These are phyloP conservation scores for Melipona quadrifasciata DNA, from an alignment of 1,140 invertebrate genomes.

Conservation along the genomic window DNA sequence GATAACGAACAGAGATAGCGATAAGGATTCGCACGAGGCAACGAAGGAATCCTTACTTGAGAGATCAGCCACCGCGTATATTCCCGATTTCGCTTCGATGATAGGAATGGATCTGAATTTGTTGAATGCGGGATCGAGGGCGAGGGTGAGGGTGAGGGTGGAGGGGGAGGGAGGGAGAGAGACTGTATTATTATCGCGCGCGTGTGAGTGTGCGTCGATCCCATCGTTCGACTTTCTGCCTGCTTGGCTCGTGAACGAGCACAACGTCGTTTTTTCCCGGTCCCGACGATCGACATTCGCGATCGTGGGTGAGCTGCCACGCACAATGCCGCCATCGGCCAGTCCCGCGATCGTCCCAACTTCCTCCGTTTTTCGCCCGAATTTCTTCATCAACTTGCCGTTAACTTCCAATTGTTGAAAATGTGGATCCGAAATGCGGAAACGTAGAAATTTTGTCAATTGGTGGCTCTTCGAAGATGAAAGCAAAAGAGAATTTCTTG, in stretches of 20 bases:
- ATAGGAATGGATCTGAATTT: not conserved
- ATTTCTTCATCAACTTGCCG: not conserved
- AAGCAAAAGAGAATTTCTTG: too few relatives aligned
- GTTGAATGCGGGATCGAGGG: not conserved
- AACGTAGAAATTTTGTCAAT: too few relatives aligned
- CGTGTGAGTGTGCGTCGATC: not conserved
- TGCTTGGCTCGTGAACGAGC: not conserved
- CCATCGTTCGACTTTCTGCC: not conserved
- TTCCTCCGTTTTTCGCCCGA: not conserved
- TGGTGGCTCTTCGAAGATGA: too few relatives aligned
- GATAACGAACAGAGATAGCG: not conserved
- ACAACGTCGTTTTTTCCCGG: not conserved
- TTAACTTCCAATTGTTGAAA: too few relatives aligned
- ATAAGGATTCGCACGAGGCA: not conserved
- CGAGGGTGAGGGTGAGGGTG: not conserved
- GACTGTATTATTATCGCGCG: not conserved
- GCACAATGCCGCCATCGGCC: not conserved
- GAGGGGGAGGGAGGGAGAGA: too few relatives aligned
- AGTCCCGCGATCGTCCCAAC: not conserved
- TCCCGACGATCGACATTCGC: not conserved
- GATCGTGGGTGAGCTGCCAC: not conserved
- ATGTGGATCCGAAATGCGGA: too few relatives aligned
- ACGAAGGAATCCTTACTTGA: not conserved
- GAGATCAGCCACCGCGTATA: not conserved
- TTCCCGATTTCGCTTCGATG: not conserved